Evolutionary conservation across 2,888 invertebrate genomes (phyloP), one percentile per base, ranked within the genome.

Genomic region (Eurytoma adleriae): DNA sequence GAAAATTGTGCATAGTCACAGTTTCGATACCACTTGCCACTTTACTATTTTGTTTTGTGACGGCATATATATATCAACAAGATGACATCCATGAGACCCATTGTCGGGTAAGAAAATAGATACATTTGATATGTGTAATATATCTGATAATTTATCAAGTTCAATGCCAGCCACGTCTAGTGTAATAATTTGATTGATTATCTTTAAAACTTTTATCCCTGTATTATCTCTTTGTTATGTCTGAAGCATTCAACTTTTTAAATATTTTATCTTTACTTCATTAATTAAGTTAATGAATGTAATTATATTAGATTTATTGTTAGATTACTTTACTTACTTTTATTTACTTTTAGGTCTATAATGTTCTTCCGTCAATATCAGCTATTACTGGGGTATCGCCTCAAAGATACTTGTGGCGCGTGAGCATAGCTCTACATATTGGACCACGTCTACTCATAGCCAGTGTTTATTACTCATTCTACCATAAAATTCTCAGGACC

Each of bases 11-110:
- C 91, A 91, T 96, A 85, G 92, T 95, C 84, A 96, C 97, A 78
- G 95, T 97, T 81, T 94, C 95, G 89, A 94, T 97, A 92, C 98
- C 98, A 84, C 93, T 97, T 89, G 92, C 95, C 89, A 95, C 97
- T 87, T 93, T 98, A 89, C 92, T 97, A 88, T 93, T 96, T 91
- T 98, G 98, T 92, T 96, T 98, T 91, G 92, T 96, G 90, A 96
- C 96, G 85, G 97, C 97, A 83, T 95, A 96, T 90, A 94, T 97
- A 90, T 98, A 97, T 92, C 97, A 97, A 92, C 95, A 95, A 91
- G 96, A 97, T 92, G 97, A 97, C 91, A 96, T 98, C 88, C 98
- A 98, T 89, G 97, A 97, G 93, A 97, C 97, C 85, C 97, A 97
- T 92, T 98, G 98, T 93, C 95, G 95, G 91, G 98, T 98, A 92